Conservation (phyloP, 2,113 vertebrate species). For the Microcebus jonahi region DNA sequence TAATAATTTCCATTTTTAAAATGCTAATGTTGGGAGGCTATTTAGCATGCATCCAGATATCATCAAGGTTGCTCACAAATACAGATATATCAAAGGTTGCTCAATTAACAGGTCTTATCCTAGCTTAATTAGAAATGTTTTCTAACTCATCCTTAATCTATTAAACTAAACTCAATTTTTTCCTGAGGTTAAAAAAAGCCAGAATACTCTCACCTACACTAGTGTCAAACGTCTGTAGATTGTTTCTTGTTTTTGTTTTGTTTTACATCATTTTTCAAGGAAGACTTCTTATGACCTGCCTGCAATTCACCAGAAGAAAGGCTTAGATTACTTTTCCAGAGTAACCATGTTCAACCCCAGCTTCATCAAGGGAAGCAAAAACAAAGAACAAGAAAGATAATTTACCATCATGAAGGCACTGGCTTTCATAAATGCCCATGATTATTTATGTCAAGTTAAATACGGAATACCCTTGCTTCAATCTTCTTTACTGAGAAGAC, state of each 20-base stretch:
- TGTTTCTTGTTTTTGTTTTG: background rate
- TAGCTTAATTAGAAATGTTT: background rate
- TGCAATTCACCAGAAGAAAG: background rate
- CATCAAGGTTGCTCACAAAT: background rate
- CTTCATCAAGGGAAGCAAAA: background rate
- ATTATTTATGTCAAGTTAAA: background rate
- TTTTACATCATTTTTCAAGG: background rate
- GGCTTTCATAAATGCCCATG: background rate
- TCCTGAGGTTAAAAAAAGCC: background rate
- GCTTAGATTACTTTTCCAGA: background rate
- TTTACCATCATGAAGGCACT: background rate
- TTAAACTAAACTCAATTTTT: background rate
- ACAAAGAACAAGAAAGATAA: background rate
- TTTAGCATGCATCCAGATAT: background rate
- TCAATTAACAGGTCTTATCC: background rate
- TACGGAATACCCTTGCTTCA: background rate
- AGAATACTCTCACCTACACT: background rate
- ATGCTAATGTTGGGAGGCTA: background rate
- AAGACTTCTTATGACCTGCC: background rate
- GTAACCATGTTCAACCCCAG: background rate
- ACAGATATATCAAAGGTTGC: background rate
- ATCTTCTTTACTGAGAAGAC: background rate
- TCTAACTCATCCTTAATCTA: background rate
- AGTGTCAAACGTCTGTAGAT: background rate
- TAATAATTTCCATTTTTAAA: conserved; percentile 9